phyloP scores from a whole-genome alignment of 2,113 vertebrate genomes.

The Neofelis nebulosa region DNA sequence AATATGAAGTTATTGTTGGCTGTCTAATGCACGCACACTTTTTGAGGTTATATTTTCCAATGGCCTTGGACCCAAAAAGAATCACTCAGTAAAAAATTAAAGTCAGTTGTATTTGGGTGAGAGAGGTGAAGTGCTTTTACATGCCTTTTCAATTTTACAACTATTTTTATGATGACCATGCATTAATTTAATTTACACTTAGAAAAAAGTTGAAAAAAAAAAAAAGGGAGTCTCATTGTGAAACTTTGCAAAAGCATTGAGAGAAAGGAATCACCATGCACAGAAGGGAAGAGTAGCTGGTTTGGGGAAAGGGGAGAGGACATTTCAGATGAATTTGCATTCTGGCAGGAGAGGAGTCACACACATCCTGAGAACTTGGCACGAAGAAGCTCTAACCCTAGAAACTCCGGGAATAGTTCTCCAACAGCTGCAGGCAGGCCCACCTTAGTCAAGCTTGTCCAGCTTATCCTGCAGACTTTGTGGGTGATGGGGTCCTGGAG shows the following conservation, averaged over 20 bases:
- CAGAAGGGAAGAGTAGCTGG: background rate
- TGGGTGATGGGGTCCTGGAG: background rate
- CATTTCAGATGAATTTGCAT: background rate
- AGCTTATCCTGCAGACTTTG: background rate
- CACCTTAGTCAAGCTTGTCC: background rate
- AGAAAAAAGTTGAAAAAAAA: background rate
- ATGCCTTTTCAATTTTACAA: background rate
- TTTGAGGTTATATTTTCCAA: background rate
- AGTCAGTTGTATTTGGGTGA: background rate
- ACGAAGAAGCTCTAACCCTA: background rate
- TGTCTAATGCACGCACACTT: background rate
- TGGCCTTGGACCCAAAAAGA: background rate
- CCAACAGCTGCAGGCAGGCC: background rate
- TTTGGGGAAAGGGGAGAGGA: background rate
- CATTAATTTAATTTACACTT: background rate
- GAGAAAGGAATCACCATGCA: background rate
- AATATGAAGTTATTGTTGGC: background rate
- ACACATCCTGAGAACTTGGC: constrained; percentile 37
- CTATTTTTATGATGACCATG: background rate
- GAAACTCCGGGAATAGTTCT: background rate
- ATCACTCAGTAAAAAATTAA: background rate
- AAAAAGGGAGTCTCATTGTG: background rate
- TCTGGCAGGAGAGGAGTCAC: constrained; percentile 1
- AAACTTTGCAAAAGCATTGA: background rate
- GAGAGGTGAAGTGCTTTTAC: background rate